These are phyloP conservation scores for Micropterix aruncella DNA, from an alignment of 2,888 invertebrate species.

Conservation along the genomic window DNA sequence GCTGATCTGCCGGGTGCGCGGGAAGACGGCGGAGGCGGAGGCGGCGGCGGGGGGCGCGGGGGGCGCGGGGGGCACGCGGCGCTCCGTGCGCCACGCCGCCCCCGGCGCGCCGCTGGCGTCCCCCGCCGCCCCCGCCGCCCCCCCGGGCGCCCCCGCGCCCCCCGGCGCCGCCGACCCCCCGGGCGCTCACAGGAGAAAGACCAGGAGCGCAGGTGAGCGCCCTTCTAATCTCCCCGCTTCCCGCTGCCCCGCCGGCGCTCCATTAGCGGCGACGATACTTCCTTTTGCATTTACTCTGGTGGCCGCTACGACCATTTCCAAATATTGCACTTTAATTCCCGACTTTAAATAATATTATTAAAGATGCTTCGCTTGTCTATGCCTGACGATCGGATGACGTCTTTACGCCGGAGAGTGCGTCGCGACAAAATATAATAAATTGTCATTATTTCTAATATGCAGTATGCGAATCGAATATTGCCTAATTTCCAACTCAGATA, in stretches of 20 bases:
- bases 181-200: slow-evolving; percentile 40
- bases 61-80: slow-evolving; percentile 25
- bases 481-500: too few relatives aligned
- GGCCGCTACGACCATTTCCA: neutral
- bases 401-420: too few relatives aligned
- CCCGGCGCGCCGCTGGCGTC: slow-evolving; percentile 22
- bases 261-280: neutral
- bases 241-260: slow-evolving; percentile 8
- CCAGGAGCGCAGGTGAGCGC: slow-evolving; percentile 57
- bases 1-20: slow-evolving; percentile 55
- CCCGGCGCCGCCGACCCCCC: slow-evolving; percentile 14
- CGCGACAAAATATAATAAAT: too few relatives aligned
- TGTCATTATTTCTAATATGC: too few relatives aligned
- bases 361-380: too few relatives aligned
- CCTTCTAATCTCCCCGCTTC: slow-evolving; percentile 5
- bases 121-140: slow-evolving; percentile 15
- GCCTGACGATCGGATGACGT: too few relatives aligned
- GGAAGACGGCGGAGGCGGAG: slow-evolving; percentile 19
- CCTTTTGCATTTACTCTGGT: neutral
- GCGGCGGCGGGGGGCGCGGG: neutral
- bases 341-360: too few relatives aligned
- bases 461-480: too few relatives aligned
- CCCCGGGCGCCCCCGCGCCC: slow-evolving; percentile 17
- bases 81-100: slow-evolving; percentile 34
- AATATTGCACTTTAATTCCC: too few relatives aligned